Base-by-base conservation (phyloP, 2,797 vertebrate genomes). In the Catharus ustulatus region DNA sequence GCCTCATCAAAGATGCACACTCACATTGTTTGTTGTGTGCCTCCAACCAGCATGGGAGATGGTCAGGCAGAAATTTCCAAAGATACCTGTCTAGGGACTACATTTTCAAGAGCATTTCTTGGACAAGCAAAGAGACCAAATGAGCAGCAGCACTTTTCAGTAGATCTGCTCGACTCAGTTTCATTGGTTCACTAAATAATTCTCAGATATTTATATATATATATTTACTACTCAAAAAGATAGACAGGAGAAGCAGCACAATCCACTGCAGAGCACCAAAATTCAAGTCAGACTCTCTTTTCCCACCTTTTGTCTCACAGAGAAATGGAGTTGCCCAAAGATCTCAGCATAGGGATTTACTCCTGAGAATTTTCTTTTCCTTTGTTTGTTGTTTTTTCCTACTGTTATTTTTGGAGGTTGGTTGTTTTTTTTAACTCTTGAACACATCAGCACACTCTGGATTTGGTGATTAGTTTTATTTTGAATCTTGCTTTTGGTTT, bases 111-210 rank as follows among this genome's bases (percentile, higher is more conserved):
- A 30, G 48, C 30, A 66, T 22, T 73, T 73, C n/a, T 59, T 51
- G 24, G n/a, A 27, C 55, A 34, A 46, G 17, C 30, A 86, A 89
- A 87, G 80, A 72, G 24, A 80, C 19, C 11, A 6, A 71, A 71
- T 19, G 15, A 91, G 45, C 63, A 77, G 52, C 64, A 63, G n/a
- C 7, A 61, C 14, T 86, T 23, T 77, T 86, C 69, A 94, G 76
- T 36, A 90, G 59, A 23, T 87, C 58, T 63, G 30, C 36, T 82
- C 12, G 5, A 32, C 30, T 78, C 49, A 27, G 36, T 63, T 84
- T 59, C 57, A 36, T 34, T 64, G 14, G 10, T 59, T 85, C 81
- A 69, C 18, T 84, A 75, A 94, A 90, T 85, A 92, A 95, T 94
- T 86, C 54, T 84, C 74, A 94, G 40, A 89, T 29, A 62, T 83